Evolutionary conservation across 2,888 invertebrate genomes (phyloP).

Genomic region (Andrena bucephala): DNA sequence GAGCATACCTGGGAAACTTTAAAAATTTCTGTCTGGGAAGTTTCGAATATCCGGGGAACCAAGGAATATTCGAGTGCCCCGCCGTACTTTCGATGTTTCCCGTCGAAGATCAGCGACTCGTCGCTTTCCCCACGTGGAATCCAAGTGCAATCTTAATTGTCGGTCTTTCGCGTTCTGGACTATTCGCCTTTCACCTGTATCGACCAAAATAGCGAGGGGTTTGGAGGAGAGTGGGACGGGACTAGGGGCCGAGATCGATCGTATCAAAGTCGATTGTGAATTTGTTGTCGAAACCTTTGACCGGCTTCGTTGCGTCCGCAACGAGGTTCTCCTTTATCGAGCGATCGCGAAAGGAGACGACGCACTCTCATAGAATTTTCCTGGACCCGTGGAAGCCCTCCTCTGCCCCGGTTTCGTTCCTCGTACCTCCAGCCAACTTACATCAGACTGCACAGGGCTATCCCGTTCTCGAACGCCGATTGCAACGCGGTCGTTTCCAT

Average conservation of each 20-base stretch:
- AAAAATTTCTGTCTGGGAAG: slow-evolving; percentile 5
- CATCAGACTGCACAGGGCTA: slow-evolving; percentile 82
- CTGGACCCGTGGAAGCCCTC: not conserved
- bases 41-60: not conserved
- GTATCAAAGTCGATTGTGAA: slow-evolving; percentile 27
- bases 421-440: slow-evolving; percentile 62
- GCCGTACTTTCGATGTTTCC: slow-evolving; percentile 5
- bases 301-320: slow-evolving; percentile 34
- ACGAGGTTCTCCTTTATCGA: slow-evolving; percentile 12
- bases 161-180: slow-evolving; percentile 8
- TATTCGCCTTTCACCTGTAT: not conserved
- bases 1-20: not conserved
- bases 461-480: slow-evolving; percentile 81
- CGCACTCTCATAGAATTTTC: not conserved
- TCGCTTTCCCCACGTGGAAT: not conserved
- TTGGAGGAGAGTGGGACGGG: not conserved
- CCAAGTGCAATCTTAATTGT: slow-evolving; percentile 25
- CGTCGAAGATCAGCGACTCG: not conserved
- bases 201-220: not conserved
- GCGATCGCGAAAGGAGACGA: slow-evolving; percentile 6
- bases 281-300: slow-evolving; percentile 36
- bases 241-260: slow-evolving; percentile 1
- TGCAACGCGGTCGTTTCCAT: slow-evolving; percentile 83
- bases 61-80: not conserved
- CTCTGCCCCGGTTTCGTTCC: not conserved